phyloP scores from a whole-genome alignment of 2,888 invertebrate species.

The Coleophora flavipennella region DNA sequence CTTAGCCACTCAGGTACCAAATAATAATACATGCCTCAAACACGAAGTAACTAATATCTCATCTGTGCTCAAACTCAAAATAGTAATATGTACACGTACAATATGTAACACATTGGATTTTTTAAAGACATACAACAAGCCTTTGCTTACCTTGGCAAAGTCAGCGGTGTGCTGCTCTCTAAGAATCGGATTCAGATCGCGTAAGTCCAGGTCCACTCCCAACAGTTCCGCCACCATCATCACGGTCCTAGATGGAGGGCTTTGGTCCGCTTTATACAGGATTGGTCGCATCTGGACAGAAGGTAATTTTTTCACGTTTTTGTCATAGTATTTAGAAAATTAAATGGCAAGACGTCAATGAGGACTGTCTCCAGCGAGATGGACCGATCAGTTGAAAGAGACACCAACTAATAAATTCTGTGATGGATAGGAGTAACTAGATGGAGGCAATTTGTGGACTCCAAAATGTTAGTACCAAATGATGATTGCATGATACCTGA shows the following conservation, averaged over 20 bases:
- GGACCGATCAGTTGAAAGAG: too few species aligned
- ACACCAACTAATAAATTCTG: too few species aligned
- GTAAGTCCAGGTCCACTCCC: conserved; percentile 30
- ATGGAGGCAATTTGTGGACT: too few species aligned
- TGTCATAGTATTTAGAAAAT: too few species aligned
- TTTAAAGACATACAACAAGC: not conserved
- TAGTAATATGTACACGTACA: not conserved
- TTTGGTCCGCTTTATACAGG: conserved; percentile 41
- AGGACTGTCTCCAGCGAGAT: too few species aligned
- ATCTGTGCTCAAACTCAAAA: not conserved
- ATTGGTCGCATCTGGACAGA: conserved; percentile 26
- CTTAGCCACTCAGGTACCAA: too few species aligned
- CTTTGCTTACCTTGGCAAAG: conserved; percentile 33
- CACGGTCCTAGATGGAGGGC: conserved; percentile 54
- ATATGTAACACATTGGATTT: not conserved
- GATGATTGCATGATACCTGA: too few species aligned
- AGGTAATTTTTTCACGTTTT: too few species aligned
- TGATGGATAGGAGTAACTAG: too few species aligned
- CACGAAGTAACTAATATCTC: not conserved
- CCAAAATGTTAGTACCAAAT: too few species aligned
- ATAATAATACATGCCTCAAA: not conserved
- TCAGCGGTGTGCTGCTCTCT: conserved; percentile 51
- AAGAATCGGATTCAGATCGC: conserved; percentile 41
- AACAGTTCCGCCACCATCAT: conserved; percentile 50
- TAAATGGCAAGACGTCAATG: too few species aligned